Base-by-base conservation (phyloP, 1,140 invertebrate species). In the Pseudoatta argentina region DNA sequence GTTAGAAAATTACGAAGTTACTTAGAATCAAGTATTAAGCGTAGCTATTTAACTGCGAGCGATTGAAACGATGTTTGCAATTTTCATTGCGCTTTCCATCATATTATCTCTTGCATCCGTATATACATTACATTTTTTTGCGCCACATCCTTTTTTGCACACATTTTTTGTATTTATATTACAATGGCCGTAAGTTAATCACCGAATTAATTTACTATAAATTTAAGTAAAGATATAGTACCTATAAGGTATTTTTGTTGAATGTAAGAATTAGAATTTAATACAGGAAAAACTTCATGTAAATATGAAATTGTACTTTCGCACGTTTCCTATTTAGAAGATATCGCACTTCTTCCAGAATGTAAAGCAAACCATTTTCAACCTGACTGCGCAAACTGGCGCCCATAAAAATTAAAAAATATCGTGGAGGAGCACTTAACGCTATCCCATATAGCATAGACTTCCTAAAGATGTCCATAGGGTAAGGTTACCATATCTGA, bases 61-160 rank as follows among this genome's bases (percentile, higher is more conserved):
- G 53, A 57, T 16, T 44, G 30, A 77, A 39, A 3, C 18, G 55
- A 71, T 8, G 8, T 55, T 39, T 55, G 67, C 78, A 16, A 14
- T 82, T 77, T 34, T 34, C 30, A 34, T 34, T 2, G 30, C 30
- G 87, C 53, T 90, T 90, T 77, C 66, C 67, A 81, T 14, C 6
- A 61, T 82, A 55, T 81, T 72, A 85, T n/a, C 76, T 55, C 48
- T 79, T 34, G 14, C 59, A 59, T 78, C 18, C 34, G 39, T 27
- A 55, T 77, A 53, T 98, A 98, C 91, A 97, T 98, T 6, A 96
- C 96, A 3, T 98, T 69, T 69, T 12, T 18, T 97, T 94, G 30
- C 57, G 55, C 24, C 27, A 73, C 8, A 30, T 73, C 48, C 12
- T 51, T 61, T 27, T 39, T 27, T 77, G 18, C 21, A 64, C 51